A percentile compares a stretch with the other conserved stretches of the same genome.
Conservation (phyloP, 2,888 invertebrate species). For the Drosophila mettleri region DNA sequence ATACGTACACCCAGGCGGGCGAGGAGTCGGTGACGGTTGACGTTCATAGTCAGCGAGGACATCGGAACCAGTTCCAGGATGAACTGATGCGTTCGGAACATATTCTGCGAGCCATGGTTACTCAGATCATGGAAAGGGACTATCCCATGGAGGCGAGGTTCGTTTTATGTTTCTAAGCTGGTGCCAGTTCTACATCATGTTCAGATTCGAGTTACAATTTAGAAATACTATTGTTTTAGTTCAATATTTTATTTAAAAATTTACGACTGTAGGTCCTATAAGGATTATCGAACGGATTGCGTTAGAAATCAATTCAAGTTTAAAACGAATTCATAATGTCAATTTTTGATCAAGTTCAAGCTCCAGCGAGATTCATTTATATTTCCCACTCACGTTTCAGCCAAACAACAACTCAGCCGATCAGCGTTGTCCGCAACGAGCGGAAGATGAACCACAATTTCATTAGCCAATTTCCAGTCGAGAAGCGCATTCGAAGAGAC, state of each 20-base stretch:
- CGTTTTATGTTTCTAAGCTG: background rate
- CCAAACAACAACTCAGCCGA: constrained; percentile 23
- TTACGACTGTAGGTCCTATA: no score
- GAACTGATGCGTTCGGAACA: constrained; percentile 78
- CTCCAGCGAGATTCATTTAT: background rate
- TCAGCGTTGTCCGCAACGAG: constrained; percentile 62
- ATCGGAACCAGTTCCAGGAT: constrained; percentile 72
- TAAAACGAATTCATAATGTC: background rate
- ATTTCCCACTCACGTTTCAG: constrained; percentile 18
- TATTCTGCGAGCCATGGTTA: constrained; percentile 69
- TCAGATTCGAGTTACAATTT: background rate
- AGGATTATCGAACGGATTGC: no score
- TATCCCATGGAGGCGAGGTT: constrained; percentile 38
- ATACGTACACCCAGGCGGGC: constrained; percentile 67
- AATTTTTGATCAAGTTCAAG: background rate
- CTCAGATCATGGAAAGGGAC: constrained; percentile 64
- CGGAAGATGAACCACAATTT: constrained; percentile 70
- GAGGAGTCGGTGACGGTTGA: constrained; percentile 21
- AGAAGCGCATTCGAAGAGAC: constrained; percentile 77
- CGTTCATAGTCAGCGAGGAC: constrained; percentile 31
- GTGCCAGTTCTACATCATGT: background rate
- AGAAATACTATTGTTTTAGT: background rate
- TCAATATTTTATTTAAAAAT: background rate
- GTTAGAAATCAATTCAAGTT: background rate
- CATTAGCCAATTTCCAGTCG: constrained; percentile 31